Evolutionary conservation across 2,113 vertebrate species (phyloP).

Genomic region (Lota lota): DNA sequence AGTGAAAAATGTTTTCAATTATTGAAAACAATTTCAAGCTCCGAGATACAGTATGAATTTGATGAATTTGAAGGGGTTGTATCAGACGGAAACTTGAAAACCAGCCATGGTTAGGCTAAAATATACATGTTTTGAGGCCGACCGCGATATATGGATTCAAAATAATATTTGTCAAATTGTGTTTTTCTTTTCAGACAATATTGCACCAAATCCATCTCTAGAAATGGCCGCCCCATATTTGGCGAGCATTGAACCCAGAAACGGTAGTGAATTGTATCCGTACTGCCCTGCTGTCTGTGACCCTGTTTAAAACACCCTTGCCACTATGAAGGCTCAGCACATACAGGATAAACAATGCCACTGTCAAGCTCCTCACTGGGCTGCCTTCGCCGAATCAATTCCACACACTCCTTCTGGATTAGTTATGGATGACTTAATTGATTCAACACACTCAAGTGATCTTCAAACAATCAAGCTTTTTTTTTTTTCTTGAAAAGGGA

Average conservation of each 20-base stretch:
- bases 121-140: too few relatives aligned
- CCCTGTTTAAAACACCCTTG: conserved; percentile 36
- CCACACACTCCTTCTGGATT: conserved; percentile 64
- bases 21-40: too few relatives aligned
- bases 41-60: too few relatives aligned
- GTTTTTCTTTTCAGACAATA: too few relatives aligned
- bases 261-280: neutral
- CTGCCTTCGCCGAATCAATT: conserved; percentile 62
- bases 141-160: too few relatives aligned
- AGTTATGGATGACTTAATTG: conserved; percentile 68
- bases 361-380: conserved; percentile 56
- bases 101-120: too few relatives aligned
- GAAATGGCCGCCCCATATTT: neutral
- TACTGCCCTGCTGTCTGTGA: conserved; percentile 6
- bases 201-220: too few relatives aligned
- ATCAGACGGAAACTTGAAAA: too few relatives aligned
- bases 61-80: too few relatives aligned
- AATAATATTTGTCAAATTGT: too few relatives aligned
- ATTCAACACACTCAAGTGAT: conserved; percentile 69
- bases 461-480: conserved; percentile 68
- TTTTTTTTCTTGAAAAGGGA: conserved; percentile 56
- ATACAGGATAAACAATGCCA: conserved; percentile 64
- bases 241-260: neutral
- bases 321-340: conserved; percentile 49
- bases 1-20: neutral